Conservation (phyloP, 2,797 vertebrate genomes). For the Danio jaintianensis region DNA sequence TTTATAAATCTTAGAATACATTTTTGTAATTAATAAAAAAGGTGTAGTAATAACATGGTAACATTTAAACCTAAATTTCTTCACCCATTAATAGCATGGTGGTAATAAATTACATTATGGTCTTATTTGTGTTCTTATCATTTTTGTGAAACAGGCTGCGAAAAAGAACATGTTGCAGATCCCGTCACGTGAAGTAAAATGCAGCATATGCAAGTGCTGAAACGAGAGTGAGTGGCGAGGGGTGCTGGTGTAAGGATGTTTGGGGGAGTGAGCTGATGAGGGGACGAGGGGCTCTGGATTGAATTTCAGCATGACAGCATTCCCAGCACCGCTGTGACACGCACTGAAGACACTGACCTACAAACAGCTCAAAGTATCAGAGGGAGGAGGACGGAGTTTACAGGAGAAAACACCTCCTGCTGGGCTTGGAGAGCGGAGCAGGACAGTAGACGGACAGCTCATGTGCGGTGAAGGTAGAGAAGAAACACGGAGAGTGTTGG, state of each 20-base stretch:
- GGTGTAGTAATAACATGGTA: too few species aligned
- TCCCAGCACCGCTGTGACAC: slow-evolving; percentile 61
- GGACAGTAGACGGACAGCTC: slow-evolving; percentile 31
- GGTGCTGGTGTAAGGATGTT: slow-evolving; percentile 43
- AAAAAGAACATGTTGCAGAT: too few species aligned
- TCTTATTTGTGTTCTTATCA: too few species aligned
- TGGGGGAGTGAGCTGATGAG: slow-evolving; percentile 51
- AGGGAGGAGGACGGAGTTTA: slow-evolving; percentile 4
- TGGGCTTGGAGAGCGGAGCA: slow-evolving; percentile 7
- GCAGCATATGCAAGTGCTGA: slow-evolving; percentile 51
- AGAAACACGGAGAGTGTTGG: slow-evolving; percentile 13
- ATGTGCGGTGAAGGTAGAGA: slow-evolving; percentile 41
- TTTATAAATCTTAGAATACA: too few species aligned
- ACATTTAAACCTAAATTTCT: too few species aligned
- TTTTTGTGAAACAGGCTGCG: too few species aligned
- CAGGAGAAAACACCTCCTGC: slow-evolving; percentile 39
- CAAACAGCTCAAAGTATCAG: slow-evolving; percentile 69
- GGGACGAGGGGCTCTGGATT: slow-evolving; percentile 69
- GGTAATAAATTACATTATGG: too few species aligned
- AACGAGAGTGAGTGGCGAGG: slow-evolving; percentile 48
- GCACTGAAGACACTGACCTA: slow-evolving; percentile 66
- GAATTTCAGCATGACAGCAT: slow-evolving; percentile 82
- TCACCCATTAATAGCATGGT: too few species aligned
- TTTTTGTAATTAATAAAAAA: too few species aligned
- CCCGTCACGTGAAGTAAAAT: too few species aligned